phyloP scores from a whole-genome alignment of 53 echinoderm and acorn worm species.

The Paelopatides confundens region DNA sequence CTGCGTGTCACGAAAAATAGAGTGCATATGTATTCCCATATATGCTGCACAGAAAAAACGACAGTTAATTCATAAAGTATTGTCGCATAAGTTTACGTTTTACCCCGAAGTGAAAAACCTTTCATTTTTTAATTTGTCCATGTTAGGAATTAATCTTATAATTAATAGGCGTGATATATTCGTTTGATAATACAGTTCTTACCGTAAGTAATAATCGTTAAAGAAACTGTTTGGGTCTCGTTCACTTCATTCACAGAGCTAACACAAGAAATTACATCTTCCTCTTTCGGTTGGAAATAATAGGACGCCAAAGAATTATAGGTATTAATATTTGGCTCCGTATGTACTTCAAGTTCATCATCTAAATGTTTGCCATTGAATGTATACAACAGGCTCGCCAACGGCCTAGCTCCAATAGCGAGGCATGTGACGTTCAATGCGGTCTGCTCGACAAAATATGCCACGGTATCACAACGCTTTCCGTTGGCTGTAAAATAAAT shows the following conservation, averaged over 20 bases:
- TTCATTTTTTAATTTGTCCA: no score
- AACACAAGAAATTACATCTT: not conserved
- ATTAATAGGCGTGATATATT: no score
- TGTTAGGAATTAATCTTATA: no score
- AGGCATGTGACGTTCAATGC: not conserved
- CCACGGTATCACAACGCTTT: not conserved
- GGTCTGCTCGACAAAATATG: not conserved
- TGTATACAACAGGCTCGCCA: not conserved
- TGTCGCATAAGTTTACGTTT: no score
- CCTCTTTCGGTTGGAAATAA: not conserved
- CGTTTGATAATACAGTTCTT: not conserved
- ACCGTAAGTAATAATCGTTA: not conserved
- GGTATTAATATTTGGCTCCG: not conserved
- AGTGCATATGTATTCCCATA: no score
- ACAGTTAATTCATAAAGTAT: no score
- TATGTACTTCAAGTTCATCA: not conserved
- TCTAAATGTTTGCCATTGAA: not conserved
- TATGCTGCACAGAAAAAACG: no score
- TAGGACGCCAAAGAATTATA: not conserved
- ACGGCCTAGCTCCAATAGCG: not conserved
- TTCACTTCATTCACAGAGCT: not conserved
- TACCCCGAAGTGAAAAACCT: no score
- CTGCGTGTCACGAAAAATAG: no score
- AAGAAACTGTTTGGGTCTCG: not conserved
- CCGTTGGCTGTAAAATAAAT: not conserved